A percentile compares a stretch with the other conserved stretches of the same genome.
These are phyloP conservation scores for Spodoptera frugiperda DNA, from an alignment of 1,140 invertebrate species.

Conservation along the genomic window DNA sequence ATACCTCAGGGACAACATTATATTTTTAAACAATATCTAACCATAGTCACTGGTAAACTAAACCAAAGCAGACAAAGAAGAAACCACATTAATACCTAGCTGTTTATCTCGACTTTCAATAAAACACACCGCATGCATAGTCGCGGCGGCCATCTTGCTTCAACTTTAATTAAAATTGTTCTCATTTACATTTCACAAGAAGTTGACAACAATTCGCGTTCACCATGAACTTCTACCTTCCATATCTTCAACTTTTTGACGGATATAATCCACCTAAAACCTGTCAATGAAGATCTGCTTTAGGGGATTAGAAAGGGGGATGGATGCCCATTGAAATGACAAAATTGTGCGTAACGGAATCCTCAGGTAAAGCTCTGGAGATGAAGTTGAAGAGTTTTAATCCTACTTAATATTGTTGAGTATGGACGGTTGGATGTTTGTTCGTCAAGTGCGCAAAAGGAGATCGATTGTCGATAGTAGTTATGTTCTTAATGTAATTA, in stretches of 20 bases:
- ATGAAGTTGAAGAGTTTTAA: neutral
- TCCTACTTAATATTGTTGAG: no score
- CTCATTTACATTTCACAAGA: neutral
- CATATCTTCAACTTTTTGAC: neutral
- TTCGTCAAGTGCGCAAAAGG: no score
- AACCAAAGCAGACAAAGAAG: no score
- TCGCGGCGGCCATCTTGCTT: neutral
- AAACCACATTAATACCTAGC: neutral
- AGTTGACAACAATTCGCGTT: constrained; percentile 8
- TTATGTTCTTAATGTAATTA: no score
- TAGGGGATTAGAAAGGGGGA: constrained; percentile 1
- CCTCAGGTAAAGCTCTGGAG: neutral
- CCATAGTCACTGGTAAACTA: no score
- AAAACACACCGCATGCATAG: neutral
- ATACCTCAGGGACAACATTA: no score
- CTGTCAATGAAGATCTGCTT: constrained; percentile 15
- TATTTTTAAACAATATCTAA: no score
- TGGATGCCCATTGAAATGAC: constrained; percentile 3
- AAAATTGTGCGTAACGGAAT: constrained; percentile 4
- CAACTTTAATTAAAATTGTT: constrained; percentile 12
- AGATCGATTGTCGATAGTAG: no score
- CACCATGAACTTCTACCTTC: neutral
- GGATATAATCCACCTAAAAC: constrained; percentile 20
- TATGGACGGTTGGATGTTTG: no score
- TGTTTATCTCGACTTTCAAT: neutral